phyloP scores from a whole-genome alignment of 2,888 invertebrate genomes.

The Cataglyphis altisquamis region DNA sequence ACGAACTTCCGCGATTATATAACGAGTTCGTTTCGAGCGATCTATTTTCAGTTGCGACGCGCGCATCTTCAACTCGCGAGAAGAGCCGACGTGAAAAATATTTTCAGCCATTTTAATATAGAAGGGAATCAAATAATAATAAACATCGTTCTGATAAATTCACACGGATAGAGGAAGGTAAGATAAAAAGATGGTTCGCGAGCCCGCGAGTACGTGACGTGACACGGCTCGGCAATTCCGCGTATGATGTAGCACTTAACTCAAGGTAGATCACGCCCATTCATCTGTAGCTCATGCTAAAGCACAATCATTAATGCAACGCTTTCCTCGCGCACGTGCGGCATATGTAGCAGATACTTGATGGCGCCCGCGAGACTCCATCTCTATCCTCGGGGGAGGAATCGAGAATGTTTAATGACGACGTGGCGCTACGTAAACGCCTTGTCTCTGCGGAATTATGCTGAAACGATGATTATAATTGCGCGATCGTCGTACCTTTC shows the following conservation, averaged over 20 bases:
- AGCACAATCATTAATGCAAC: slow-evolving; percentile 49
- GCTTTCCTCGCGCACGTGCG: slow-evolving; percentile 33
- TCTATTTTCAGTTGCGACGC: background rate
- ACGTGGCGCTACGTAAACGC: slow-evolving; percentile 12
- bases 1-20: slow-evolving; percentile 5
- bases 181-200: background rate
- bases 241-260: slow-evolving; percentile 10
- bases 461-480: slow-evolving; percentile 45
- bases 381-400: slow-evolving; percentile 38
- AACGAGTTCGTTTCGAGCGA: slow-evolving; percentile 14
- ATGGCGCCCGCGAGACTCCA: slow-evolving; percentile 26
- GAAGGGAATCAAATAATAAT: background rate
- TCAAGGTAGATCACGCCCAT: slow-evolving; percentile 32
- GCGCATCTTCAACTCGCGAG: background rate
- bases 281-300: slow-evolving; percentile 31
- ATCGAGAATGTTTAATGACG: slow-evolving; percentile 49
- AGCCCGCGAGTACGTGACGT: slow-evolving; percentile 23
- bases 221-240: slow-evolving; percentile 27
- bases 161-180: background rate
- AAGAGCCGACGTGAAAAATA: background rate
- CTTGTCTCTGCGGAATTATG: slow-evolving; percentile 31
- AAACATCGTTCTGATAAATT: background rate
- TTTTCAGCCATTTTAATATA: background rate
- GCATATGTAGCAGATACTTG: background rate
- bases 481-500: background rate